Percentiles rank a stretch among this genome's conserved stretches.
Evolutionary conservation across 2,888 invertebrate genomes (phyloP).

Genomic region (Teinopalpus imperialis): DNA sequence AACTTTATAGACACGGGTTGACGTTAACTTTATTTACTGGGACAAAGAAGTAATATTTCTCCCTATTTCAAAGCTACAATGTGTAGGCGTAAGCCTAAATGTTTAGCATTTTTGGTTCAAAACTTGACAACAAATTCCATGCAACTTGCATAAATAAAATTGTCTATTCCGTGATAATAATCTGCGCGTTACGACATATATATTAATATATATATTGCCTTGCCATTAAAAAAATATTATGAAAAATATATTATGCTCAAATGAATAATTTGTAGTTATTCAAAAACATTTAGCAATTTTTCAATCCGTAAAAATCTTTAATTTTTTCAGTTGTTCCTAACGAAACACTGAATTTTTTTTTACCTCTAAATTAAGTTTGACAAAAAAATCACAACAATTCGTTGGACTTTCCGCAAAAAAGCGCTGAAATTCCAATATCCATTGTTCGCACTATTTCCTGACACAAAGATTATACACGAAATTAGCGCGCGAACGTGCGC

Average conservation of each 20-base stretch:
- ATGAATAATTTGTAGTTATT: too few relatives aligned
- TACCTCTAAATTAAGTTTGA: slow-evolving; percentile 12
- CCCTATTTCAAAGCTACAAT: not conserved
- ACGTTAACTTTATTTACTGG: slow-evolving; percentile 16
- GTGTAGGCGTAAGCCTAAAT: not conserved
- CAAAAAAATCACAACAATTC: slow-evolving; percentile 18
- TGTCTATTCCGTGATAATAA: too few relatives aligned
- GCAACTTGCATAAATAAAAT: too few relatives aligned
- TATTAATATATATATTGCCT: too few relatives aligned
- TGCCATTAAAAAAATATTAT: too few relatives aligned
- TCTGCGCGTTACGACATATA: too few relatives aligned
- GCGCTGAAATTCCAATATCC: slow-evolving; percentile 32
- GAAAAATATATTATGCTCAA: too few relatives aligned
- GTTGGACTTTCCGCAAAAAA: slow-evolving; percentile 10
- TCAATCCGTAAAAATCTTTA: too few relatives aligned
- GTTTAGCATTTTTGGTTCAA: too few relatives aligned
- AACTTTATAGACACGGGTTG: slow-evolving; percentile 19
- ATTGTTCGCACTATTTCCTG: slow-evolving; percentile 33
- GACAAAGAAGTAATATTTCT: slow-evolving; percentile 1
- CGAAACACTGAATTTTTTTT: too few relatives aligned
- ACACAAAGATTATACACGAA: slow-evolving; percentile 53
- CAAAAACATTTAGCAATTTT: not conserved
- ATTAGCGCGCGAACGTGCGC: slow-evolving; percentile 54
- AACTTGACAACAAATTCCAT: too few relatives aligned
- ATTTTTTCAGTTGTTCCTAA: too few relatives aligned